Conservation (phyloP, 2,888 invertebrate species). For the Microctonus hyperodae region DNA sequence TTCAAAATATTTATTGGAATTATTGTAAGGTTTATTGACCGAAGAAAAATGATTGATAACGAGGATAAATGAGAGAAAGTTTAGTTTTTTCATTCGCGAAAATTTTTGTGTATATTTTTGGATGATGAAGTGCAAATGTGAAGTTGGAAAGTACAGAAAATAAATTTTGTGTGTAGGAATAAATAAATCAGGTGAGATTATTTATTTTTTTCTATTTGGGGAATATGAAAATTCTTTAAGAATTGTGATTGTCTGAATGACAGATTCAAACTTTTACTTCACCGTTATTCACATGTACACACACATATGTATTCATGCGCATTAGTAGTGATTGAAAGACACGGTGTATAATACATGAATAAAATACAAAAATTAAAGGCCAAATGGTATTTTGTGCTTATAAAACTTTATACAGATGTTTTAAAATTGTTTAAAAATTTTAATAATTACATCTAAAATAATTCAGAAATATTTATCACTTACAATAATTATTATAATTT, state of each 20-base stretch:
- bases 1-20: too few species aligned
- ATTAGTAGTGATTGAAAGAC: not conserved
- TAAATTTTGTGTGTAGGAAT: slow-evolving; percentile 25
- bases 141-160: slow-evolving; percentile 24
- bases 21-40: slow-evolving; percentile 3
- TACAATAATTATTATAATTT: not conserved
- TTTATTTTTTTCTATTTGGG: not conserved
- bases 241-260: not conserved
- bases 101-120: slow-evolving; percentile 23
- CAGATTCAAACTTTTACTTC: slow-evolving; percentile 1
- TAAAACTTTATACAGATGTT: not conserved
- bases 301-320: not conserved
- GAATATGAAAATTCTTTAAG: not conserved
- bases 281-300: not conserved
- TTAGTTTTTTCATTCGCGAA: slow-evolving; percentile 30
- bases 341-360: not conserved
- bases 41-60: not conserved
- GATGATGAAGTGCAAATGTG: slow-evolving; percentile 23
- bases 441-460: not conserved
- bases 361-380: not conserved
- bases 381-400: not conserved
- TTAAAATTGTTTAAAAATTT: not conserved
- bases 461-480: not conserved
- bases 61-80: slow-evolving; percentile 4
- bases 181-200: not conserved